Percentiles rank a stretch among this genome's conserved stretches.
Conservation (phyloP, 2,888 invertebrate genomes). For the Cyaniris semiargus region DNA sequence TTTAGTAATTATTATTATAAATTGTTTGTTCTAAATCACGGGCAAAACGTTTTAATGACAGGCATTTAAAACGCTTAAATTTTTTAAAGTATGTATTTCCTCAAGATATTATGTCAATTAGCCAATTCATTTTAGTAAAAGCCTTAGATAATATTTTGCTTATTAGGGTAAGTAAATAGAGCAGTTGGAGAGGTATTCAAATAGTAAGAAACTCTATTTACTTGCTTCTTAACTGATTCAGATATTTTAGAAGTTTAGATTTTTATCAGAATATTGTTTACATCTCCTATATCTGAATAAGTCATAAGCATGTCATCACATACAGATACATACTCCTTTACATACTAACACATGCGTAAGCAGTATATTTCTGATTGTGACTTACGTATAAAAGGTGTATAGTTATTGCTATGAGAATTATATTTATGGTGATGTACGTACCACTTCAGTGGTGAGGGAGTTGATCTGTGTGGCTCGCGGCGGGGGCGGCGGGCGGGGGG, state of each 20-base stretch:
- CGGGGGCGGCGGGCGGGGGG: constrained; percentile 70
- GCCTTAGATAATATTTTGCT: not conserved
- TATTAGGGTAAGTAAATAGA: not conserved
- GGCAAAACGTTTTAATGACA: not conserved
- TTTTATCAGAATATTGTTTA: not conserved
- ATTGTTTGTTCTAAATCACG: not conserved
- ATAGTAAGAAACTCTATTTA: not conserved
- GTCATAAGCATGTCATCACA: not conserved
- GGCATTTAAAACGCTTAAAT: not conserved
- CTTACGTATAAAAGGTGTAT: not conserved
- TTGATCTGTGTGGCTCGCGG: constrained; percentile 80
- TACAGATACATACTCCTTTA: not conserved
- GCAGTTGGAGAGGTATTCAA: not conserved
- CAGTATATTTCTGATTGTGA: constrained; percentile 16
- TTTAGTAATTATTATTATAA: not conserved
- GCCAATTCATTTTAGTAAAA: constrained; percentile 3
- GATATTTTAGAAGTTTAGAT: not conserved
- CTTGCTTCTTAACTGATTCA: not conserved
- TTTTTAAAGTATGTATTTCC: not conserved
- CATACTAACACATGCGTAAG: constrained; percentile 2
- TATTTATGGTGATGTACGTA: constrained; percentile 70
- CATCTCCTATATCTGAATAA: not conserved
- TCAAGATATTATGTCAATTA: not conserved
- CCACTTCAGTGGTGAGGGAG: constrained; percentile 92
- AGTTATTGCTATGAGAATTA: not conserved